phyloP scores from a whole-genome alignment of 2,113 vertebrate species.

The Labeo rohita region DNA sequence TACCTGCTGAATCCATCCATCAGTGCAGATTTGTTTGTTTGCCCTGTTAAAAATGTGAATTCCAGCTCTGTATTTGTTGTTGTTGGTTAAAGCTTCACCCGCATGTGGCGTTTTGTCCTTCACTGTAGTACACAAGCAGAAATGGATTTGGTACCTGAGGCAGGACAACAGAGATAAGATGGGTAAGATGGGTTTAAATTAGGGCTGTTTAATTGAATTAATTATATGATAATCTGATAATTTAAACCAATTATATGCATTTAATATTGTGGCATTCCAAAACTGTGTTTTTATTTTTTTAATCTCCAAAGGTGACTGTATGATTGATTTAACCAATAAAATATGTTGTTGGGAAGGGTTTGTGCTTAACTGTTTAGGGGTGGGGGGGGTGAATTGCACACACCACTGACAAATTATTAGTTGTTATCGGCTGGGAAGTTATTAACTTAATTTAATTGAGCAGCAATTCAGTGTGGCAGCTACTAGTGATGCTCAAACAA shows the following conservation, averaged over 20 bases:
- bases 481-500: not conserved
- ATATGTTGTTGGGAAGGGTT: not conserved
- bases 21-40: conserved; percentile 19
- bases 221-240: not conserved
- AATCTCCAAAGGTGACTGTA: not conserved
- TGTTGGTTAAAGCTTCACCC: not conserved
- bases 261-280: not conserved
- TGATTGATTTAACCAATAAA: not conserved
- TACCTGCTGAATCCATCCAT: conserved; percentile 9
- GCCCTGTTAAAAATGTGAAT: conserved; percentile 1
- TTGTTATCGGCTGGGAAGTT: not conserved
- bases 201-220: not conserved
- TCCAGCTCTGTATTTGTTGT: not conserved
- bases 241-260: not conserved
- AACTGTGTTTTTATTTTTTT: no score
- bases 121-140: not conserved
- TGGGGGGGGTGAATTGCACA: no score
- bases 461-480: not conserved
- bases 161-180: not conserved
- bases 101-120: not conserved
- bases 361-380: not conserved
- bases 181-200: not conserved
- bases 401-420: not conserved
- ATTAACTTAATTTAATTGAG: not conserved
- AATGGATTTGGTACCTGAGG: conserved; percentile 1